phyloP scores from a whole-genome alignment of 1,140 invertebrate genomes.

The Leguminivora glycinivorella region DNA sequence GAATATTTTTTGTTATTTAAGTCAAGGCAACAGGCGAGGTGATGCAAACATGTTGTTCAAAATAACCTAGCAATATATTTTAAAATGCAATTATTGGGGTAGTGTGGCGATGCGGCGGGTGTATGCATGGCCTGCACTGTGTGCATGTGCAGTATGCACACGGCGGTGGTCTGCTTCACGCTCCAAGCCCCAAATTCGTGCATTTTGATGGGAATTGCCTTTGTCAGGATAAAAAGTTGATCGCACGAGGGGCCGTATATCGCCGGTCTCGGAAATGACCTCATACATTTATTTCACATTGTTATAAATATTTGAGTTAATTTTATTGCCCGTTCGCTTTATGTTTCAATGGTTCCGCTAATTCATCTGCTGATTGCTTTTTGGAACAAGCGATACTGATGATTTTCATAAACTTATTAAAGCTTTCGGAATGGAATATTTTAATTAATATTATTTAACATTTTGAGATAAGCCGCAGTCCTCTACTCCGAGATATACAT shows the following conservation, averaged over 20 bases:
- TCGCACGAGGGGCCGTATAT: conserved; percentile 42
- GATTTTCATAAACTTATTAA: conserved; percentile 19
- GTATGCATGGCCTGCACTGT: not conserved
- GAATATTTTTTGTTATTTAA: no score
- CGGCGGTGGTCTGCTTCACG: conserved; percentile 38
- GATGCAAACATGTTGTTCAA: not conserved
- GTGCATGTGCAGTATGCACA: conserved; percentile 27
- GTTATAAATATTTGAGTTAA: conserved; percentile 53
- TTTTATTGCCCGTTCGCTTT: conserved; percentile 44
- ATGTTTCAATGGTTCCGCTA: conserved; percentile 9
- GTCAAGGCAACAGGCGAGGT: no score
- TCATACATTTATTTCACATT: conserved; percentile 61
- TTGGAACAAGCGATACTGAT: conserved; percentile 9
- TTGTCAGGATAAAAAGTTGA: conserved; percentile 61
- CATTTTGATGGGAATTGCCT: conserved; percentile 62
- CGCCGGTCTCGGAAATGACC: conserved; percentile 54
- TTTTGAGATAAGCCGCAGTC: not conserved
- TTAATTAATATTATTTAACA: not conserved
- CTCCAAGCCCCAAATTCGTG: conserved; percentile 50
- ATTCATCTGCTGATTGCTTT: conserved; percentile 23
- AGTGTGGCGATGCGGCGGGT: not conserved
- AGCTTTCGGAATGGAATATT: conserved; percentile 1
- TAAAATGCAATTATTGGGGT: conserved; percentile 21
- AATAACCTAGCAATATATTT: not conserved
- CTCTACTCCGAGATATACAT: no score